Base-by-base conservation (phyloP, 35 echinoderm and acorn worm species). In the Lytechinus variegatus region DNA sequence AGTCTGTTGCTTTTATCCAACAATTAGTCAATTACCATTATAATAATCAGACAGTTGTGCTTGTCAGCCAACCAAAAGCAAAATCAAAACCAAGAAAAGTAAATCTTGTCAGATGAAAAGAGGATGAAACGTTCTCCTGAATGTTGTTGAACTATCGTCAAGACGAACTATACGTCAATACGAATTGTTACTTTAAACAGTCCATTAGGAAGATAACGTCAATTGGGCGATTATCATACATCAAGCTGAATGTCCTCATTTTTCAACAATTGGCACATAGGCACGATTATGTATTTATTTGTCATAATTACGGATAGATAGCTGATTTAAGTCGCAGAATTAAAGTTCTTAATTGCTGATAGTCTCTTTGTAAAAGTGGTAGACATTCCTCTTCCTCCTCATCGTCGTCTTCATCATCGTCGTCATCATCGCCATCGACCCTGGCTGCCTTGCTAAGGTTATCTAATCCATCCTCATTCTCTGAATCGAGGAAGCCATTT, bases 371-470 rank as follows among this genome's bases (percentile, higher is more conserved):
- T 52, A 97, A 95, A 88, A 97, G 61, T 52, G 96, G 92, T 52
- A 97, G 86, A 55, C 96, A 95, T 27, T 97, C 96, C 54, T 96
- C 96, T 56, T 96, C 93, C 53, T 96, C 96, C 16, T 90, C 88
- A 54, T 90, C 88, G 11, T 90, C 88, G 11, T 90, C 88, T 10
- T 93, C 91, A 24, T 92, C 92, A 27, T 93, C 92, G 13, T 92
- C 91, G 29, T 93, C 92, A 33, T 93, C 92, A 4, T 93, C 92
- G 4, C 10, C 54, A 1, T 55, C 53, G 4, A 53, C 92, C 27
- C 28, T 54, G 27, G 29, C 92, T 10, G 54, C 55, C 54, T 93
- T 93, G 92, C 92, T 93, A 13, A 93, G 92, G 53, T 93, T 57
- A 27, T 93, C 92, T 9, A 93, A 53, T 13, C 53, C 61, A 9